Conservation (phyloP, 2,888 invertebrate species). For the Unio delphinus region DNA sequence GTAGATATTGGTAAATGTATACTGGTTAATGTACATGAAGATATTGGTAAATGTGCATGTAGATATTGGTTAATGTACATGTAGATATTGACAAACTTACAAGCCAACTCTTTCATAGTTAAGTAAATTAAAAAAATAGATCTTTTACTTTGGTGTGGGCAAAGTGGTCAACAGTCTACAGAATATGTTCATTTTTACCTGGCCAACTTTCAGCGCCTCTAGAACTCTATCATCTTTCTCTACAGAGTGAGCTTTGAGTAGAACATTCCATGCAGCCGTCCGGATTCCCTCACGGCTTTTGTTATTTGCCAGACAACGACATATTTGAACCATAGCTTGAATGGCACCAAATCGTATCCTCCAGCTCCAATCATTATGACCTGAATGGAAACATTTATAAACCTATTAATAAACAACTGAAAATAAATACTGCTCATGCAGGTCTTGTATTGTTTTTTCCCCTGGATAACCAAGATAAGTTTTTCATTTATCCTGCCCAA, state of each 20-base stretch:
- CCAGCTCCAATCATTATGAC: slow-evolving; percentile 69
- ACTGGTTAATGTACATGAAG: no score
- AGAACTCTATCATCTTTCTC: slow-evolving; percentile 67
- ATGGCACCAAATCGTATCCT: slow-evolving; percentile 67
- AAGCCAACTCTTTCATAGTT: background rate
- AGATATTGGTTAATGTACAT: no score
- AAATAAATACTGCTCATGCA: no score
- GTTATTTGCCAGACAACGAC: slow-evolving; percentile 57
- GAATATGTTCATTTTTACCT: slow-evolving; percentile 43
- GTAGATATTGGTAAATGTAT: no score
- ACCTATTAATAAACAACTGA: no score
- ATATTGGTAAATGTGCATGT: no score
- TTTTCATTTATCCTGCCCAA: no score
- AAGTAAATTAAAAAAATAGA: background rate
- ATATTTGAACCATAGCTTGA: slow-evolving; percentile 66
- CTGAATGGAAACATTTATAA: slow-evolving; percentile 23
- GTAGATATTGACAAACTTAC: background rate
- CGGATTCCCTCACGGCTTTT: slow-evolving; percentile 60
- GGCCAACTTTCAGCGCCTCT: slow-evolving; percentile 69
- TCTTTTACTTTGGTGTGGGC: slow-evolving; percentile 1
- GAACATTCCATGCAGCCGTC: slow-evolving; percentile 64
- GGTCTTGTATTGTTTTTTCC: no score
- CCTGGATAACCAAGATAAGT: no score
- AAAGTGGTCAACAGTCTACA: background rate
- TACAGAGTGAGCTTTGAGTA: slow-evolving; percentile 59